Base-by-base conservation (phyloP, 2,888 invertebrate species). In the Romanomermis culicivorax region DNA sequence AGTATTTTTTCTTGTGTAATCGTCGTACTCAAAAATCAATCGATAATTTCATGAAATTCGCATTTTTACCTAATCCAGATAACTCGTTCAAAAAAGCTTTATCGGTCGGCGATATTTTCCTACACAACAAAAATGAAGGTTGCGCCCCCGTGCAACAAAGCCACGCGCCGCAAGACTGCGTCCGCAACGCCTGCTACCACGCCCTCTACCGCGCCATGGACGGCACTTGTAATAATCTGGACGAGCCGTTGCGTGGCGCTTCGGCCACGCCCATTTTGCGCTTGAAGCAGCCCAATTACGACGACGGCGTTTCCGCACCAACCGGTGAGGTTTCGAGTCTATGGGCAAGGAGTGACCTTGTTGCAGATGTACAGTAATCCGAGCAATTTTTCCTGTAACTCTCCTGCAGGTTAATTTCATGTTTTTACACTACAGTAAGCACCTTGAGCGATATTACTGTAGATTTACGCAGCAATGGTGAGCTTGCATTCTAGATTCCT, bases 201-300 rank as follows among this genome's bases (percentile, higher is more conserved):
- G 56, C 64, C 27, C 59, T 42, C 11, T 43, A 57, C 57, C 58
- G 67, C 11, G 60, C 63, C 2, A 63, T 67, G 54, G 67, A 67
- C 55, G 67, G 67, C 51, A 61, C 64, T 11, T 67, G 67, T 56
- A 68, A 68, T 57, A 67, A 68, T 56, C 53, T 68, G 27, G 56
- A 61, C 23, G 53, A 58, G 4, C 66, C 67, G 2, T 52, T 66
- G 55, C 54, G 54, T 17, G 67, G 67, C 30, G 62, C 67, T 7
- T 65, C 67, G 4, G 67, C 65, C 56, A 59, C 62, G n/a, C 59
- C 67, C 2, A 56, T 65, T 27, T 60, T 61, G 56, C 57, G 67
- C 52, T 53, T 67, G 2, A 61, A 64, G 57, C 57, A 59, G 20
- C 64, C 68, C 2, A 53, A 61, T 14, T 67, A 67, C 54, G 67